These are phyloP conservation scores for Craseonycteris thonglongyai DNA, from an alignment of 2,113 vertebrate genomes.

Conservation along the genomic window DNA sequence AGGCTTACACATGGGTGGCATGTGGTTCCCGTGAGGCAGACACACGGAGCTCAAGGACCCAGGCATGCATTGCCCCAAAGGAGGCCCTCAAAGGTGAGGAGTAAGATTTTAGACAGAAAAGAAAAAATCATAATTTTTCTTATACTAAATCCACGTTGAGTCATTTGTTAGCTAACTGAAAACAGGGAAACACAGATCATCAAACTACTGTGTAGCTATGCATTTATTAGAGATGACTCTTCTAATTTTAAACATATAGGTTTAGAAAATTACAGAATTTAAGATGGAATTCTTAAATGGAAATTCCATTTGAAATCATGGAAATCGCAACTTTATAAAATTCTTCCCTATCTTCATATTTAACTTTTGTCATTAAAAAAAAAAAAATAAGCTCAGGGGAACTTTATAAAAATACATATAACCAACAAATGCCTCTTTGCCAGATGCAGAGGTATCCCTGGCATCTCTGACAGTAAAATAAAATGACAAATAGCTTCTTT, in stretches of 20 bases:
- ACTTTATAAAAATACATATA: neutral
- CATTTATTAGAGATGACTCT: neutral
- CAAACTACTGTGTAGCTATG: neutral
- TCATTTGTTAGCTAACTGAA: neutral
- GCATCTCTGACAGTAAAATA: neutral
- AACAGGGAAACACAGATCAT: neutral
- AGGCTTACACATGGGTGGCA: accelerated
- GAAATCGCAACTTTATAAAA: neutral
- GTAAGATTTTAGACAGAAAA: neutral
- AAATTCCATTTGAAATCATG: too few species aligned
- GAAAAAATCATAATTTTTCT: neutral
- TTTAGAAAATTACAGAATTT: neutral
- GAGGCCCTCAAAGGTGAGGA: neutral
- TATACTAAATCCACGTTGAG: neutral
- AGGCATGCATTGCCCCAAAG: neutral
- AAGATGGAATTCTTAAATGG: too few species aligned
- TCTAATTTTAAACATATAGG: neutral
- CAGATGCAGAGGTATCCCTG: neutral
- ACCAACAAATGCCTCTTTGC: neutral
- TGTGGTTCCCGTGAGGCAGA: neutral
- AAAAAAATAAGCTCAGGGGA: neutral
- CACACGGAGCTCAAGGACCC: accelerated
- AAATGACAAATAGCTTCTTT: conserved; percentile 8
- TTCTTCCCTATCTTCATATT: neutral
- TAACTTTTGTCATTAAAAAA: neutral